Base-by-base conservation (phyloP, 2,113 vertebrate species). In the Misgurnus anguillicaudatus region DNA sequence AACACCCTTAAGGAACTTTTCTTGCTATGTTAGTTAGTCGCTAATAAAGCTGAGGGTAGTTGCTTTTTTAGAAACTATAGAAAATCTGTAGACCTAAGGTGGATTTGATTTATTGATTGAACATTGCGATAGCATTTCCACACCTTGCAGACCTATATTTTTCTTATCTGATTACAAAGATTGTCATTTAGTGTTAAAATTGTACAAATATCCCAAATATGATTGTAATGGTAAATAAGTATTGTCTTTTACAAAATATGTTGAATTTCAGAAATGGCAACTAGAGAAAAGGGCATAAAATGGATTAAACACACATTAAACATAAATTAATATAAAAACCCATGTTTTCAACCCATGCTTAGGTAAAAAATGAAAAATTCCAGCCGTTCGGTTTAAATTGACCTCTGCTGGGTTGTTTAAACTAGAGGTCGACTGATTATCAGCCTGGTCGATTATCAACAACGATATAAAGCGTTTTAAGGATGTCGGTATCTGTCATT, bases 71-170 rank as follows among this genome's bases (percentile, higher is more conserved):
- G 78, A 53, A 55, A 73, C 38, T 36, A 4, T 51, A 11, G 45
- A 75, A 14, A 11, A 74, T 57, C 41, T 55, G 16, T 61, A 13
- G 73, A 14, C 42, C 4, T 64, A 65, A 64, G 24, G 74, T 64
- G 60, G 45, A 64, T 62, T 64, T 60, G 3, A 38, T 51, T 74
- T 62, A 45, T n/a, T 36, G 36, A 19, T 17, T 9, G 17, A 64
- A 64, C 39, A 55, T 45, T 31, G 69, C 64, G 13, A 42, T 19
- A 60, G 70, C 69, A 73, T 75, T 80, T 80, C 79, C 78, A 64
- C 69, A 75, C 61, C 9, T 80, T 19, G 47, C 60, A 73, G 42
- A 64, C 4, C 16, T 58, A 58, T 36, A 21, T 42, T 57, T 57
- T 7, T n/a, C 9, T 57, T 17, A 6, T 36, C 53, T 21, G 36